Evolutionary conservation across 2,888 invertebrate species (phyloP).

Genomic region (Caenorhabditis doughertyi): DNA sequence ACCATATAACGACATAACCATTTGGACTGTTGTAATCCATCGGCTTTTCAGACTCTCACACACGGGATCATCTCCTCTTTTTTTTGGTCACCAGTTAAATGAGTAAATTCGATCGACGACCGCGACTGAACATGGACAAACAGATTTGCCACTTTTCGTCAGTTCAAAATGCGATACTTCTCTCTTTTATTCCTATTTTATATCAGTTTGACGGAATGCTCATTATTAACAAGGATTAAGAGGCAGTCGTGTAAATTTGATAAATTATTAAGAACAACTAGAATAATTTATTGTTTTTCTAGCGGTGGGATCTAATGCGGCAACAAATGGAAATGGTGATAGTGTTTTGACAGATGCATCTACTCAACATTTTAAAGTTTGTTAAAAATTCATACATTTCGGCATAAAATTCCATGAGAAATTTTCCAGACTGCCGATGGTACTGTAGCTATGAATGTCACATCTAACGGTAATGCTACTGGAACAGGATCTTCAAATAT

Average conservation of each 20-base stretch:
- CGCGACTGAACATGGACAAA: constrained; percentile 49
- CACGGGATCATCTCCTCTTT: constrained; percentile 46
- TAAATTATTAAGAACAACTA: not conserved
- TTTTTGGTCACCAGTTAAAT: constrained; percentile 35
- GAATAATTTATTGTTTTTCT: constrained; percentile 5
- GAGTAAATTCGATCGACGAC: constrained; percentile 40
- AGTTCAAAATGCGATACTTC: constrained; percentile 49
- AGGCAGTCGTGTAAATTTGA: constrained; percentile 10
- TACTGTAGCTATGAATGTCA: constrained; percentile 73
- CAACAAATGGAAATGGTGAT: constrained; percentile 69
- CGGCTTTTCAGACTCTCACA: constrained; percentile 53
- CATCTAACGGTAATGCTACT: constrained; percentile 72
- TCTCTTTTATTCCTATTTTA: constrained; percentile 1
- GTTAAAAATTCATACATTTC: not conserved
- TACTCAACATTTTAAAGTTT: constrained; percentile 70
- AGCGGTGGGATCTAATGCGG: constrained; percentile 69
- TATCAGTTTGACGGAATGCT: not conserved
- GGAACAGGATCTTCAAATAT: constrained; percentile 64
- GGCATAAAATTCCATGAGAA: not conserved
- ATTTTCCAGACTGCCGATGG: constrained; percentile 68
- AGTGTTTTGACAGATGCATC: constrained; percentile 66
- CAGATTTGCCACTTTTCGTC: constrained; percentile 28
- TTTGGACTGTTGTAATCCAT: constrained; percentile 50
- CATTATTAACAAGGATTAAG: constrained; percentile 14
- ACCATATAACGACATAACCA: constrained; percentile 35